A percentile compares a stretch with the other conserved stretches of the same genome.
Conservation (phyloP, 2,888 invertebrate genomes). For the Philopedon plagiatum region DNA sequence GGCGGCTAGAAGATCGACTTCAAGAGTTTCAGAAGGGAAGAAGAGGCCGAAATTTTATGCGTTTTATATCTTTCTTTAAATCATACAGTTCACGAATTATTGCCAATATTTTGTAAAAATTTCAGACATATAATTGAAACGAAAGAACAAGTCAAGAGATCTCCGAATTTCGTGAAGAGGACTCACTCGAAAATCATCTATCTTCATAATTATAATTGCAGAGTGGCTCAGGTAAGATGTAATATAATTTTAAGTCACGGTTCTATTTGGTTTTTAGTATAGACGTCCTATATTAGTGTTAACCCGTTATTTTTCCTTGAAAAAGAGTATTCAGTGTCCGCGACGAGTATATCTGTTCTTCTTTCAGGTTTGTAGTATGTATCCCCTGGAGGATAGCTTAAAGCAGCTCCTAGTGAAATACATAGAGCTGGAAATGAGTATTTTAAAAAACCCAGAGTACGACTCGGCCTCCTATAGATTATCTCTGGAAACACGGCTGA, state of each 20-base stretch:
- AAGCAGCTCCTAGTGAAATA: conserved; percentile 8
- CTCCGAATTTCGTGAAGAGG: conserved; percentile 6
- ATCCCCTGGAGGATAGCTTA: conserved; percentile 3
- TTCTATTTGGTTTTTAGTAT: too few species aligned
- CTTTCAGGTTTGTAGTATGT: neutral
- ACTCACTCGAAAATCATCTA: conserved; percentile 16
- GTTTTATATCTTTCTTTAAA: neutral
- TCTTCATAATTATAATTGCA: conserved; percentile 31
- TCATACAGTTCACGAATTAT: neutral
- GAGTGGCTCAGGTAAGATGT: conserved; percentile 30
- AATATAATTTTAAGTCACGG: neutral
- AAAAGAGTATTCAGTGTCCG: too few species aligned
- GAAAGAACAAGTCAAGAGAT: conserved; percentile 14
- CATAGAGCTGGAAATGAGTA: conserved; percentile 15
- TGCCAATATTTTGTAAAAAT: neutral
- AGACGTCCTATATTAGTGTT: too few species aligned
- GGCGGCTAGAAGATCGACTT: neutral
- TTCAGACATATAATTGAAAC: conserved; percentile 22
- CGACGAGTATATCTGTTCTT: too few species aligned
- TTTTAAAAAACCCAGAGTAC: conserved; percentile 9
- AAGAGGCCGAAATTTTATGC: neutral
- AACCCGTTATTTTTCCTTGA: too few species aligned
- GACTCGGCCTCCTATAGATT: neutral
- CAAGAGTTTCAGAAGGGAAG: neutral
- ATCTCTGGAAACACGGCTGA: neutral